Evolutionary conservation across 2,888 invertebrate genomes (phyloP), one percentile per base, ranked within the genome.

Genomic region (Thymelicus sylvestris): DNA sequence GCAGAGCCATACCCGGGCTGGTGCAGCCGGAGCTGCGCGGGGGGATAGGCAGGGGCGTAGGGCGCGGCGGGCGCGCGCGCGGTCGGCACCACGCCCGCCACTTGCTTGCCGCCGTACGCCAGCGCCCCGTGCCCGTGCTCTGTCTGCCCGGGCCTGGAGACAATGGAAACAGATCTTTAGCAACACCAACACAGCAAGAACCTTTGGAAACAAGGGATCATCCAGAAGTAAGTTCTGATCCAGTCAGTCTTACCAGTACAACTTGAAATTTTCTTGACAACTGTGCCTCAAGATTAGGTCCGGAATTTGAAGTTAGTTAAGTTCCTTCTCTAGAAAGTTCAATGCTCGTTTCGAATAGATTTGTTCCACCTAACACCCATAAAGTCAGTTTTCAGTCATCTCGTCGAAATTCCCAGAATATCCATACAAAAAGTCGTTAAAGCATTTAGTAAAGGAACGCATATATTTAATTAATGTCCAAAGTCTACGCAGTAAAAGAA

Each of bases 1-100:
- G 93, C 92, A 76, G 92, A 91, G 77, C 92, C 92, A 86, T 92
- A 90, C 75, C 89, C 88, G 78, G 92, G 90, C 84, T 90, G 93
- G 85, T 88, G 94, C 83, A 92, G 83, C 57, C 92, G 91, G 86
- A 91, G 85, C 83, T 84, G 87, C 62, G 86, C 80, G 76, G 88
- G 86, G 74, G 91, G 88, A 85, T 88, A 88, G 75, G 86, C 85
- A 74, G 89, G 84, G 73, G 89, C 86, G 87, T 90, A 88, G 83
- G 91, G 89, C 80, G 92, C 90, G 82, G 91, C 84, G 82, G 91
- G 89, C 83, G 86, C 86, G 76, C 90, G 87, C 74, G 89, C 90
- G 84, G 88, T 86, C 84, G 88, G 87, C 79, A 83, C 88, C 81
- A 86, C 90, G 83, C 85, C 86, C 81, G 82, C 85, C 78, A 59